Base-by-base conservation (phyloP, 2,113 vertebrate species). In the Monopterus albus region DNA sequence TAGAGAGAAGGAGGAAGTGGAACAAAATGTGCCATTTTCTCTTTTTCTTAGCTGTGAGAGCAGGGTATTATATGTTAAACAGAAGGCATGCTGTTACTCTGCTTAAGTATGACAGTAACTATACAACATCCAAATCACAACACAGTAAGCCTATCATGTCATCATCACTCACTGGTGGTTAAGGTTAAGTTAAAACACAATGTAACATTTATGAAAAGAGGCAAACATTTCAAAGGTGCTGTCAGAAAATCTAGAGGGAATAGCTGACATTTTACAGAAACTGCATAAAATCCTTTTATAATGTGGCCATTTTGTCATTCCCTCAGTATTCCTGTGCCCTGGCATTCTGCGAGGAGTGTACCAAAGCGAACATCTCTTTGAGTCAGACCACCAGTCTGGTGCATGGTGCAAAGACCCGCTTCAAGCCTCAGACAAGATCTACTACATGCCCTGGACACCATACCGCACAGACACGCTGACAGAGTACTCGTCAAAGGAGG, bases 341-440 rank as follows among this genome's bases (percentile, higher is more conserved):
- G 98, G 97, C 78, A 93, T 97, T 68, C 94, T 99, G 73, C 95
- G 94, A 83, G 97, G 97, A 74, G 97, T 99, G 0, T 98, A 98
- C 91, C 98, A 99, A 92, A 98, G 96, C 1, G 97, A 99, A 68
- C 98, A 99, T 81, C 95, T 99, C 7, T 99, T 99, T 18, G 98
- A 99, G 79, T 99, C 98, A 0, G 98, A 99, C 84, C 98, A 99
- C 88, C 97, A 99, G 5, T 98, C 98, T 0, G 98, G 98, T 29
- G 96, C 98, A 1, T 99, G 98, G 98, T 99, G 98, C 92, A 99
- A 99, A 89, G 98, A 99, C 85, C 98, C 98, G 1, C 90, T 99
- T 7, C 98, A 99, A 89, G 96, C 97, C 5, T 98, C 97, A 0
- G 97, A 99, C 89, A 99, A 99, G 92, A 98, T 99, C 83, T 99